Conservation (phyloP, 53 echinoderm and acorn worm genomes). For the Mesocentrotus franciscanus region DNA sequence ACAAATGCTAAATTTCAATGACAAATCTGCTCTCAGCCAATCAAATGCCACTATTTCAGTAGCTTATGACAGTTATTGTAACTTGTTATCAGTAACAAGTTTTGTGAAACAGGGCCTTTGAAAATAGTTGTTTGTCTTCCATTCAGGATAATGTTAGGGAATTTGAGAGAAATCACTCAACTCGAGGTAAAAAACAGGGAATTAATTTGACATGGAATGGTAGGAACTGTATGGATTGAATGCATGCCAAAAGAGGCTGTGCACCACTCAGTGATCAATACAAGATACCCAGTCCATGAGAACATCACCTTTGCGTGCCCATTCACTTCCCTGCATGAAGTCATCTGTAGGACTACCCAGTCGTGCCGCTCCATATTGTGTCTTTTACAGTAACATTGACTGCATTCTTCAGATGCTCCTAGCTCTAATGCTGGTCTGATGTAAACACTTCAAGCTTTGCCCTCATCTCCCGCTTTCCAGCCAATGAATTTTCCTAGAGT, state of each 20-base stretch:
- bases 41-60: no score
- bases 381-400: slow-evolving; percentile 24
- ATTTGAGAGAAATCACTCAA: no score
- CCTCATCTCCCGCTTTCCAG: neutral
- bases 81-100: no score
- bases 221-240: neutral
- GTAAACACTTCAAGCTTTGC: slow-evolving; percentile 35
- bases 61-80: no score
- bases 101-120: no score
- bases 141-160: no score
- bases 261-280: neutral
- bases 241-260: neutral
- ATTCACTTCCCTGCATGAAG: slow-evolving; percentile 5
- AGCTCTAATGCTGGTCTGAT: neutral
- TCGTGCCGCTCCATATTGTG: slow-evolving; percentile 12
- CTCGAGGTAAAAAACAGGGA: no score
- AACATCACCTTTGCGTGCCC: neutral
- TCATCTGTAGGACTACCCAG: neutral
- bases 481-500: neutral
- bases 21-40: no score
- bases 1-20: no score
- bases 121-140: no score
- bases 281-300: neutral
- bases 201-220: no score
- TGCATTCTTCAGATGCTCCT: neutral